phyloP scores from a whole-genome alignment of 2,888 invertebrate species.

The Cryptus viduatorius region DNA sequence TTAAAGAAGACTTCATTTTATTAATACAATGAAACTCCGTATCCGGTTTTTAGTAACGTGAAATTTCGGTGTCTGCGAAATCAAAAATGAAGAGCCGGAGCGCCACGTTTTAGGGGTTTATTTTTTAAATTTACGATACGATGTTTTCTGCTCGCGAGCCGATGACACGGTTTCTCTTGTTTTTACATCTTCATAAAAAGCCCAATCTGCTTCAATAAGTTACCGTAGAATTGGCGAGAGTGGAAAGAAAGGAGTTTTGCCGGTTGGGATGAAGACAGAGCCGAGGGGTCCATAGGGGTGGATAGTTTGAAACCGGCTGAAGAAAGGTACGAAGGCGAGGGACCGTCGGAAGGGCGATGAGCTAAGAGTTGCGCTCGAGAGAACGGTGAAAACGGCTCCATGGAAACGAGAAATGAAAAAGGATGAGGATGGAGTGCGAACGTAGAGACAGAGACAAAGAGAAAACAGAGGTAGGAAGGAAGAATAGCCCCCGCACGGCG shows the following conservation, averaged over 20 bases:
- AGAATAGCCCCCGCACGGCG: slow-evolving; percentile 39
- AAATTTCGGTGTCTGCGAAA: background rate
- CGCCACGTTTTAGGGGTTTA: background rate
- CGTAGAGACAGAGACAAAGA: slow-evolving; percentile 41
- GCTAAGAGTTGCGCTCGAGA: slow-evolving; percentile 40
- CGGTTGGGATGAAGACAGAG: slow-evolving; percentile 55
- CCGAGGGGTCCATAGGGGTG: slow-evolving; percentile 45
- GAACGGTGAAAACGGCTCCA: slow-evolving; percentile 25
- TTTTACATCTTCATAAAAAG: slow-evolving; percentile 64
- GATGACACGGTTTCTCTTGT: slow-evolving; percentile 63
- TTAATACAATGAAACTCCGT: background rate
- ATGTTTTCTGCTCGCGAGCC: slow-evolving; percentile 49
- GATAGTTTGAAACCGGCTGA: background rate
- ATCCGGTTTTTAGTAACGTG: background rate
- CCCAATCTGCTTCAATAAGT: slow-evolving; percentile 65
- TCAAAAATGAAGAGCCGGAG: background rate
- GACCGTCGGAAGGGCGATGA: slow-evolving; percentile 33
- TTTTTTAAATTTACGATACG: slow-evolving; percentile 16
- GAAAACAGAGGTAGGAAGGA: slow-evolving; percentile 43
- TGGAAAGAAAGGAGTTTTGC: background rate
- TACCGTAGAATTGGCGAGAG: slow-evolving; percentile 17
- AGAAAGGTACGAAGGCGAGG: slow-evolving; percentile 22
- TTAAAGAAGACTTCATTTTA: background rate
- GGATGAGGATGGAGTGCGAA: slow-evolving; percentile 41
- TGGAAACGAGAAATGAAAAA: slow-evolving; percentile 64